Base-by-base conservation (phyloP, 2,888 invertebrate species). In the Chrysolina oricalcia region DNA sequence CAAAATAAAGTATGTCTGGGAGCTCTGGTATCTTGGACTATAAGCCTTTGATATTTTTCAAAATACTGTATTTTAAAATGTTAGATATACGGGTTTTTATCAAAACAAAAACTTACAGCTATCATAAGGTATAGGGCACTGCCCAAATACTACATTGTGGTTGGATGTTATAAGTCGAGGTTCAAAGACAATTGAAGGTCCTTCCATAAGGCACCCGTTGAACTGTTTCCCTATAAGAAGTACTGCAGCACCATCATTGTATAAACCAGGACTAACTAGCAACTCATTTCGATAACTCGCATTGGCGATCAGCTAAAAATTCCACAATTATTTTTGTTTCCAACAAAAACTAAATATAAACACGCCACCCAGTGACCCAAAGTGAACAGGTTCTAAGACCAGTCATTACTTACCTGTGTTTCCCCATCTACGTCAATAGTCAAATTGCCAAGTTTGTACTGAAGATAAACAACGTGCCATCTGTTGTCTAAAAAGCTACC, bases 201-300 rank as follows among this genome's bases (percentile, higher is more conserved):
- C 96, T 90, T 96, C 95, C 83, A 94, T 91, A 77, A 97, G 91
- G 88, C 97, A 97, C 78, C 96, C 97, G 84, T 93, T 92, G 90
- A 95, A 96, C 82, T 93, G 92, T 87, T 94, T 94, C 65, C 96
- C 96, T 77, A 97, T 92, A 80, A 94, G 92, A 82, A 96, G 89
- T 78, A 94, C 93, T 15, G 94, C 93, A 27, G 94, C 93, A 79
- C 93, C 93, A 82, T 92, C 93, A 81, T 93, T 92, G 87, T 94
- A 93, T 81, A 94, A 90, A 83, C 93, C 93, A 80, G 94, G 93
- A 81, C 93, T 92, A 35, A 92, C 92, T 78, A 96, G 90, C 82
- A 96, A 91, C 85, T 94, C 94, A 62, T 92, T 91, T 88, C 95
- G 94, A 89, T 93, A 94, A 1, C 94, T 94, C 70, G 93, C 92